These are phyloP conservation scores for Chironomus tentans DNA, from an alignment of 2,888 invertebrate genomes.

Conservation along the genomic window DNA sequence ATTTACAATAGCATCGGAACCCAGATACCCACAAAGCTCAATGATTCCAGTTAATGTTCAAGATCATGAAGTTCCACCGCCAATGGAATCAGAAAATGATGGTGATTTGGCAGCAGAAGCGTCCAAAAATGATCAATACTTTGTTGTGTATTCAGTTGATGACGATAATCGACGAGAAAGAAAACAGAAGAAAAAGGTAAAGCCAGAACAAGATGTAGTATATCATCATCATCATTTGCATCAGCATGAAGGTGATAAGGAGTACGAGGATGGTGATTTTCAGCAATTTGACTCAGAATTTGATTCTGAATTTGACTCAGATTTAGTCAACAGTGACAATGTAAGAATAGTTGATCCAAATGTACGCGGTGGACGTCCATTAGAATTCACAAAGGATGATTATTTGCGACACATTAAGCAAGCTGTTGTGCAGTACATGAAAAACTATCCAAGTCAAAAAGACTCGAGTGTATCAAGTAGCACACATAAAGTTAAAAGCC, in stretches of 20 bases:
- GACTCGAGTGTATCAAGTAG: background rate
- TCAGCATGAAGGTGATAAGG: background rate
- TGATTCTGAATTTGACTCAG: conserved; percentile 8
- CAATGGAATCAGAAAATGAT: background rate
- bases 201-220: background rate
- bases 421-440: conserved; percentile 42
- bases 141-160: conserved; percentile 16
- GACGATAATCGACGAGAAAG: background rate
- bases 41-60: background rate
- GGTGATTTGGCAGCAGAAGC: background rate
- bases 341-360: conserved; percentile 22
- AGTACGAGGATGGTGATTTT: conserved; percentile 4
- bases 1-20: background rate
- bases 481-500: background rate
- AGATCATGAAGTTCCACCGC: conserved; percentile 11
- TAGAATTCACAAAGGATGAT: conserved; percentile 22
- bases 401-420: conserved; percentile 40
- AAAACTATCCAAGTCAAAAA: conserved; percentile 31
- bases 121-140: conserved; percentile 15
- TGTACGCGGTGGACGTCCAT: background rate
- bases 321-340: conserved; percentile 9
- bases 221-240: background rate
- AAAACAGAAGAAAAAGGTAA: background rate
- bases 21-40: background rate
- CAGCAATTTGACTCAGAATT: background rate